Percentiles rank a stretch among this genome's conserved stretches.
These are phyloP conservation scores for Cygnus olor DNA, from an alignment of 2,797 vertebrate genomes.

Conservation along the genomic window DNA sequence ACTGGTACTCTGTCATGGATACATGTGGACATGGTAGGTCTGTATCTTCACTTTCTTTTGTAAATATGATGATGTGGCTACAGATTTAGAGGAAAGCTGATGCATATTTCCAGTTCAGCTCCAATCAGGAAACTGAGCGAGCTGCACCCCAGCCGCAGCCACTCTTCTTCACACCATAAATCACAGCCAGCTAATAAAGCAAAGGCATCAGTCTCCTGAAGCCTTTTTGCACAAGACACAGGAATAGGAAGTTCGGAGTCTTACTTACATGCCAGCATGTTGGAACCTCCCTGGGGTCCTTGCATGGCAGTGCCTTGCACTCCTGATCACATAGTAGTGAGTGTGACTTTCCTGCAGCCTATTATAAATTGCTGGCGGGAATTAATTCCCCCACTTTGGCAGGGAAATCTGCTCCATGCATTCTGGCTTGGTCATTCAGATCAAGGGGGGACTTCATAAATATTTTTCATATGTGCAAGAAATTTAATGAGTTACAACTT, in stretches of 20 bases:
- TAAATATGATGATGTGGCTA: neutral
- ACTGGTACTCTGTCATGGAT: neutral
- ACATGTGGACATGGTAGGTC: neutral
- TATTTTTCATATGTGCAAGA: neutral
- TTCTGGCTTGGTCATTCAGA: neutral
- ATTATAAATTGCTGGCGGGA: neutral
- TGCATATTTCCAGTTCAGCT: neutral
- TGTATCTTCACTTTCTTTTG: neutral
- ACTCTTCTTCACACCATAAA: neutral
- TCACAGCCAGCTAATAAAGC: neutral
- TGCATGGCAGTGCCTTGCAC: neutral
- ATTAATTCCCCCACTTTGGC: neutral
- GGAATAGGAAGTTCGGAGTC: neutral
- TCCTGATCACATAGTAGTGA: neutral
- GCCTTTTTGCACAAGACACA: neutral
- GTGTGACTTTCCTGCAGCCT: neutral
- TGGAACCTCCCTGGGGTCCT: neutral
- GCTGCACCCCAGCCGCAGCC: neutral
- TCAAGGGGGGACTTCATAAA: neutral
- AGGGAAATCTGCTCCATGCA: neutral
- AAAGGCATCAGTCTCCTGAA: neutral
- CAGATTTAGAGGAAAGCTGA: neutral
- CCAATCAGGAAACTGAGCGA: neutral
- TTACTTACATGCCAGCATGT: fast-evolving
- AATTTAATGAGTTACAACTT: neutral